Evolutionary conservation across 2,888 invertebrate genomes (phyloP), one percentile per base, ranked within the genome.

Genomic region (Apocheima hispidaria): DNA sequence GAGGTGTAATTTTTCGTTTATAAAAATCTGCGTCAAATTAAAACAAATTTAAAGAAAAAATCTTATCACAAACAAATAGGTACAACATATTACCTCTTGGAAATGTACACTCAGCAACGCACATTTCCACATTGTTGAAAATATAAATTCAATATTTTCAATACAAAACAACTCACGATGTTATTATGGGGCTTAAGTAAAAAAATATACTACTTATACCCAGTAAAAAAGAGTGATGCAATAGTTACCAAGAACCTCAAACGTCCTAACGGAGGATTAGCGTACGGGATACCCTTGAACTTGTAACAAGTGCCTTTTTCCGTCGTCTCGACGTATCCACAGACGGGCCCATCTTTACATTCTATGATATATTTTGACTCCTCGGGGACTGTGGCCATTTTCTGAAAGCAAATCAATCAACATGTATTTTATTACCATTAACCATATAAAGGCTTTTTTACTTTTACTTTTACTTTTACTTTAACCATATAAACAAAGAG

Each of bases 231-330:
- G 10, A 28, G 16, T 28, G 28, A 44, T 28, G 44, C 10, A 16
- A 52, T 30, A 49, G 4, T 60, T 79, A 91, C 88, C 82, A 84
- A 69, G 71, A 91, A 90, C 68, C 92, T 76, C 53, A 92, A 73
- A 12, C 68, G 65, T 10, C 84, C 88, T 28, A 87, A 12, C 16
- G 92, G 92, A 56, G 92, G 90, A 63, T 81, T 84, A 4, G 89
- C 92, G 68, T 88, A 92, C 1, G 91, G 92, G 46, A 92, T 89
- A 56, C 80, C 76, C 63, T 83, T 85, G 66, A 90, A 92, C 67
- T 76, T 86, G 62, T 84, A 88, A 56, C 77, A 84, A n/a, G 69
- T 79, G 51, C 73, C 71, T 18, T 78, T 72, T 46, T 82, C 74
- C 36, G 56, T 75, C 72, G 69, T 78, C 2, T 87, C 83, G 51